Evolutionary conservation across 2,113 vertebrate species (phyloP).

Genomic region (Nanorana parkeri): DNA sequence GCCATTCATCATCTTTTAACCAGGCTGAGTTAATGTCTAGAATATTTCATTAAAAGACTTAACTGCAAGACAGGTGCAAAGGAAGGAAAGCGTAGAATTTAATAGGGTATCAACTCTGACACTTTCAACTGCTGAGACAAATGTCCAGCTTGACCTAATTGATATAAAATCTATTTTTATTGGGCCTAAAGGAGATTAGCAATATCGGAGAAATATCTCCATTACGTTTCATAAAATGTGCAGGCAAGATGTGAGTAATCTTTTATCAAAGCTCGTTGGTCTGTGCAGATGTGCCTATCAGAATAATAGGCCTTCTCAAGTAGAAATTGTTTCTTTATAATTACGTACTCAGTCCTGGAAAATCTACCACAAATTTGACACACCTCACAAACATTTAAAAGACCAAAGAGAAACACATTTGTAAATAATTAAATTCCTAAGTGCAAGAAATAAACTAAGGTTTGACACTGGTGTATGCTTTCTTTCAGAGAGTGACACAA

Average conservation of each 20-base stretch:
- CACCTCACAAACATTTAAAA: slow-evolving; percentile 33
- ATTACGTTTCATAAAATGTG: slow-evolving; percentile 30
- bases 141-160: slow-evolving; percentile 39
- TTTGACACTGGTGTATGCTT: slow-evolving; percentile 18
- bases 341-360: background rate
- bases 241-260: slow-evolving; percentile 31
- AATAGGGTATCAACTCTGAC: slow-evolving; percentile 40
- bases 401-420: slow-evolving; percentile 5
- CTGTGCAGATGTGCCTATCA: background rate
- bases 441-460: slow-evolving; percentile 15
- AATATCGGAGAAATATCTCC: slow-evolving; percentile 42
- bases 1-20: slow-evolving; percentile 57
- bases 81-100: slow-evolving; percentile 37
- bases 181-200: slow-evolving; percentile 45
- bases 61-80: slow-evolving; percentile 55
- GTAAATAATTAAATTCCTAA: slow-evolving; percentile 27
- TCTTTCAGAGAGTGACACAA: slow-evolving; percentile 14
- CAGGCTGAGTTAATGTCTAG: slow-evolving; percentile 57
- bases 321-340: background rate
- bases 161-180: slow-evolving; percentile 57
- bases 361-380: background rate
- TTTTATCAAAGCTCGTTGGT: slow-evolving; percentile 6
- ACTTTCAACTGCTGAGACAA: slow-evolving; percentile 16
- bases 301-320: slow-evolving; percentile 10
- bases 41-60: slow-evolving; percentile 57